Conservation (phyloP, 2,797 vertebrate species). For the Sylvilagus floridanus region DNA sequence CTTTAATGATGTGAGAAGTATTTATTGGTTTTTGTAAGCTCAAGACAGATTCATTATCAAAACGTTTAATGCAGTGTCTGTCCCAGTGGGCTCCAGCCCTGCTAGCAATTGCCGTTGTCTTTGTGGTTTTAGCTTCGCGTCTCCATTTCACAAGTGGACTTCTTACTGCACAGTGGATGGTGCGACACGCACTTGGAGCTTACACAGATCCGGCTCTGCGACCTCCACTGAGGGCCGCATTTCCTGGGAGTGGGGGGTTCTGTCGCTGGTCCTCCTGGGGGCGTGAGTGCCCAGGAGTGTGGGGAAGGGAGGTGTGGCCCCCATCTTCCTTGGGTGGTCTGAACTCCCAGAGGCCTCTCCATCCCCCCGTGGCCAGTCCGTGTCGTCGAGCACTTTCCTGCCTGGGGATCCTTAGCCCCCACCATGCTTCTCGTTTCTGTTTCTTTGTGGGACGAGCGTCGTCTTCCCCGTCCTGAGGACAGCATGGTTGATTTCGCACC, state of each 20-base stretch:
- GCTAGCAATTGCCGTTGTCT: neutral
- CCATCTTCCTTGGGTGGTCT: neutral
- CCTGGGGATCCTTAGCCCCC: neutral
- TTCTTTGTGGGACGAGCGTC: neutral
- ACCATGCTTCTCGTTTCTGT: neutral
- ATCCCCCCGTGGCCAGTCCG: fast-evolving
- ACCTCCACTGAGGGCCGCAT: neutral
- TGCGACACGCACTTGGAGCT: neutral
- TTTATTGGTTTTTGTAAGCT: neutral
- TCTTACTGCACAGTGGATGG: neutral
- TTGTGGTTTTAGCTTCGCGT: neutral
- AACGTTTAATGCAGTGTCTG: neutral
- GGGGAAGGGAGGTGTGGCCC: fast-evolving
- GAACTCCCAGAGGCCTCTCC: too few relatives aligned
- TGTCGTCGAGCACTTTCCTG: neutral
- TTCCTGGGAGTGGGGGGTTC: fast-evolving
- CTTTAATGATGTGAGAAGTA: neutral
- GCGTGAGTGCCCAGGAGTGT: too few relatives aligned
- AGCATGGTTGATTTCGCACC: fast-evolving
- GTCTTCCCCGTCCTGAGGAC: neutral
- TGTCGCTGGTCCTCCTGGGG: too few relatives aligned
- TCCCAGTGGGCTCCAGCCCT: too few relatives aligned
- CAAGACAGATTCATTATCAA: neutral
- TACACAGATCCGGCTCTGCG: neutral
- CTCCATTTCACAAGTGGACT: neutral